phyloP scores from a whole-genome alignment of 2,888 invertebrate species.

The Thymelicus lineola region DNA sequence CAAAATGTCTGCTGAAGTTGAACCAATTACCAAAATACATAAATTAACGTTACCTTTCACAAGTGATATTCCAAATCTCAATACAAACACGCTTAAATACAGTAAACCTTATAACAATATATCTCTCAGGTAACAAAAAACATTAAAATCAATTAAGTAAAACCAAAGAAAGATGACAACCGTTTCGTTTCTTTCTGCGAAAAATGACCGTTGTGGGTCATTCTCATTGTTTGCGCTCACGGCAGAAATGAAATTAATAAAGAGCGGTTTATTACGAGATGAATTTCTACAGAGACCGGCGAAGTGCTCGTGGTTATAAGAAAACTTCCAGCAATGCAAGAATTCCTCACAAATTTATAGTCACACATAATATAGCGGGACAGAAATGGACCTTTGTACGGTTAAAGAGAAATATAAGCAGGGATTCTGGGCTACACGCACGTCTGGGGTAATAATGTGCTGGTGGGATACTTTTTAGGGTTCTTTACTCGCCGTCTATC shows the following conservation, averaged over 20 bases:
- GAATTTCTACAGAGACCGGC: conserved; percentile 22
- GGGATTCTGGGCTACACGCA: conserved; percentile 27
- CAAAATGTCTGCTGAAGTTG: no score
- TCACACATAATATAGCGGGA: conserved; percentile 48
- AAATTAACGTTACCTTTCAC: no score
- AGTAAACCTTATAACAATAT: background rate
- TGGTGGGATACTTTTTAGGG: background rate
- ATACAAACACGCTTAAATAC: background rate
- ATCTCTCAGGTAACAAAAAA: background rate
- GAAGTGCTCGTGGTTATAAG: conserved; percentile 47
- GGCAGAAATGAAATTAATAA: conserved; percentile 18
- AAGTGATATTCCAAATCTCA: background rate
- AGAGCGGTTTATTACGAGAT: conserved; percentile 20
- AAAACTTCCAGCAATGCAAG: conserved; percentile 53
- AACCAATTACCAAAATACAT: no score
- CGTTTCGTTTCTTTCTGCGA: conserved; percentile 6
- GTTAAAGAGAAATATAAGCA: conserved; percentile 32
- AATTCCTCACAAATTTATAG: conserved; percentile 60
- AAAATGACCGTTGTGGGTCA: conserved; percentile 6
- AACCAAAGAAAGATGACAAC: background rate
- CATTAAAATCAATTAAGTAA: background rate
- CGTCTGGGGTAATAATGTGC: conserved; percentile 17
- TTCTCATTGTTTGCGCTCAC: conserved; percentile 14
- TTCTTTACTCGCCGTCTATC: no score
- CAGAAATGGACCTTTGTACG: conserved; percentile 22